Evolutionary conservation across 2,113 vertebrate species (phyloP).

Genomic region (Cinclus cinclus): DNA sequence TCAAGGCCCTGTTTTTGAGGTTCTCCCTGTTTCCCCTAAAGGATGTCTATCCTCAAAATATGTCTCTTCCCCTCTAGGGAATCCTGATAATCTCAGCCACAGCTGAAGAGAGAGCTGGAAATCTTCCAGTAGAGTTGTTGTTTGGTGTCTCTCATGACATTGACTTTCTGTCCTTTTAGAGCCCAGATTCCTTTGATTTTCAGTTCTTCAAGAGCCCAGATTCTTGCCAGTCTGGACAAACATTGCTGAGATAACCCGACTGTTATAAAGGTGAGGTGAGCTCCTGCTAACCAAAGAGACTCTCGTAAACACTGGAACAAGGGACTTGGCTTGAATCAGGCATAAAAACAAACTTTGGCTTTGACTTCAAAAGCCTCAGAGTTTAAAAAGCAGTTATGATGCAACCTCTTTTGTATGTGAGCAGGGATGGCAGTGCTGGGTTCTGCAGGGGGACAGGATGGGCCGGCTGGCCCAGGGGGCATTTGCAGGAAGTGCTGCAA

Average conservation of each 20-base stretch:
- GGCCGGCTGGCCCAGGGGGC: background rate
- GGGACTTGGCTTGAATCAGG: constrained; percentile 17
- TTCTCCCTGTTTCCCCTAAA: background rate
- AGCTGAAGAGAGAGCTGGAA: background rate
- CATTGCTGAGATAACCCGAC: background rate
- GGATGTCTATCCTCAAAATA: background rate
- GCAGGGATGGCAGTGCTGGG: background rate
- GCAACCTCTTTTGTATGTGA: background rate
- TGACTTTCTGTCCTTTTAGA: background rate
- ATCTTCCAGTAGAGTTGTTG: background rate
- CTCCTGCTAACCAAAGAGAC: background rate
- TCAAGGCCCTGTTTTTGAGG: background rate
- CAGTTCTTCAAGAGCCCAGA: background rate
- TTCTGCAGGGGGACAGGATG: background rate
- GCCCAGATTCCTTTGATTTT: background rate
- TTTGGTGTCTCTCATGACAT: background rate
- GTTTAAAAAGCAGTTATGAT: constrained; percentile 55
- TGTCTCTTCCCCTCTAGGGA: background rate
- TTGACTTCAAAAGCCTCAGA: constrained; percentile 23
- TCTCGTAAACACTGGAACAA: constrained; percentile 37
- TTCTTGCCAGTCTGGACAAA: constrained; percentile 6
- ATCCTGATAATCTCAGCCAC: background rate
- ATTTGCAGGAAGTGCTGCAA: background rate
- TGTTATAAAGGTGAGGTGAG: constrained; percentile 19
- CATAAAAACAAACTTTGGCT: constrained; percentile 52